Evolutionary conservation across 2,888 invertebrate genomes (phyloP).

Genomic region (Lymantria monacha): DNA sequence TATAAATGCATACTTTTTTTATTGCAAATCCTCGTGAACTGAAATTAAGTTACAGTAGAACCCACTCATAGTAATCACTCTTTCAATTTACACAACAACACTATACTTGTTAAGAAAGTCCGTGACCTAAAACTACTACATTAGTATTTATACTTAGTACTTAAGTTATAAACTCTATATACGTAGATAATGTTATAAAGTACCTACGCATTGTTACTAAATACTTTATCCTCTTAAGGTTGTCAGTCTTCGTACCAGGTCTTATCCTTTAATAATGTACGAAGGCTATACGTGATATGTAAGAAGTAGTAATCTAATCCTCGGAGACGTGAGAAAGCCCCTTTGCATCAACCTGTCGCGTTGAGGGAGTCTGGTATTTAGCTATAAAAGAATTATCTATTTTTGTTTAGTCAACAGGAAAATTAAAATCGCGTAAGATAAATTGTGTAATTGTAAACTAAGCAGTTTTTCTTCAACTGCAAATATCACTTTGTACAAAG

Average conservation of each 20-base stretch:
- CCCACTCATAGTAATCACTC: no score
- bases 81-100: no score
- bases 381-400: no score
- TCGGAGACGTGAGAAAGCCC: constrained; percentile 3
- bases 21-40: no score
- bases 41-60: no score
- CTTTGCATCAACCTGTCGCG: constrained; percentile 43
- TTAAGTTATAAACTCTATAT: constrained; percentile 5
- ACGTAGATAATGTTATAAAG: constrained; percentile 1
- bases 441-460: constrained; percentile 58
- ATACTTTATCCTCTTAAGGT: constrained; percentile 11
- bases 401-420: constrained; percentile 23
- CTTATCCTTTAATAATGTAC: constrained; percentile 15
- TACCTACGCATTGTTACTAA: constrained; percentile 9
- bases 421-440: constrained; percentile 52
- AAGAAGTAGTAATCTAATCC: constrained; percentile 5
- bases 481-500: constrained; percentile 52
- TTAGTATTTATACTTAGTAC: neutral
- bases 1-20: no score
- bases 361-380: constrained; percentile 37
- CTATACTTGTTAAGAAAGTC: no score
- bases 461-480: constrained; percentile 53
- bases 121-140: neutral
- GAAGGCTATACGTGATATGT: constrained; percentile 15
- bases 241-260: constrained; percentile 5